Evolutionary conservation across 2,113 vertebrate species (phyloP), one percentile per base, ranked within the genome.

Genomic region (Sylvia atricapilla): DNA sequence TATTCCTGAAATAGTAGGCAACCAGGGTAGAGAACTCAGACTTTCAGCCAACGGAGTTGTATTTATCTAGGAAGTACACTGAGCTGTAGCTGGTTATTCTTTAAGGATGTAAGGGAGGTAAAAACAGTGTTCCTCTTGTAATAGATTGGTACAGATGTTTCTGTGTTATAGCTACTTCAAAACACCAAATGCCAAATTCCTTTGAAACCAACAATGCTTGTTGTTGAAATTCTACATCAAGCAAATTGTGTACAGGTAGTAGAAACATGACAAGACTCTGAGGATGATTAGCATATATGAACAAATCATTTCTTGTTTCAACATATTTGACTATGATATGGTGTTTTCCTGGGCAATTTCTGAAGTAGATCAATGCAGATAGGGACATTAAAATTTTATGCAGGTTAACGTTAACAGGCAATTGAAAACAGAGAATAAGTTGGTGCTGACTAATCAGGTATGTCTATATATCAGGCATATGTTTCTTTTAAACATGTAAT

Each of bases 101-200:
- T 97, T 44, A 60, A 95, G 77, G 94, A 96, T 93, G 63, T 62
- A 97, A 91, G 53, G 67, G 95, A 90, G 83, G 97, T 96, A 97
- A 98, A 98, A 97, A 91, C 97, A 96, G 95, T 96, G 91, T 95
- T 85, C 76, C 81, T 97, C 95, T 98, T 98, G 96, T 97, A 98
- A 89, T 60, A 91, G 88, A 97, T 94, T 97, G 87, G 85, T 93
- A 68, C 95, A 98, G 96, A 97, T 97, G 95, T 96, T 89, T 89
- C 83, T 78, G 7, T 95, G 90, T 96, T 97, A 97, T 46, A 96
- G 84, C 91, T 96, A 41, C 92, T 94, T 97, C 94, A 84, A 97
- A 97, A 97, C 60, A 95, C 90, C 93, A 97, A 97, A 96, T 97
- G 94, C 91, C 89, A 95, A 93, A 95, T 43, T 93, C 82, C 90